Evolutionary conservation across 2,888 invertebrate genomes (phyloP).

Genomic region (Gastracanthus pulcherrimus): DNA sequence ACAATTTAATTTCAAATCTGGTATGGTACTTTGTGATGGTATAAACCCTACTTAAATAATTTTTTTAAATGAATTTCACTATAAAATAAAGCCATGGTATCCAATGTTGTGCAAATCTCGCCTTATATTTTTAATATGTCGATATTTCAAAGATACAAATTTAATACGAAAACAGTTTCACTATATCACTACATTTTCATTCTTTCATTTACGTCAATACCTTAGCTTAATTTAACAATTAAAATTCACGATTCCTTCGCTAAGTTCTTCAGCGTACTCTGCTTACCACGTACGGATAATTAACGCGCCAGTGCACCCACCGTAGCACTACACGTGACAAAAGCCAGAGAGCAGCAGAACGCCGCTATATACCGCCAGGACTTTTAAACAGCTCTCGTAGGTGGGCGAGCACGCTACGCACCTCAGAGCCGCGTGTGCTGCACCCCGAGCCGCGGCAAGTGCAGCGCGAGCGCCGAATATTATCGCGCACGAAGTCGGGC

Average conservation of each 20-base stretch:
- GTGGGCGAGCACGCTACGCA: not conserved
- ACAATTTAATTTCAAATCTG: too few relatives aligned
- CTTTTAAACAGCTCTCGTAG: not conserved
- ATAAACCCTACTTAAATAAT: too few relatives aligned
- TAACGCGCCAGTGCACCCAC: not conserved
- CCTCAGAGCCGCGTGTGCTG: not conserved
- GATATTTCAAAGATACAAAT: too few relatives aligned
- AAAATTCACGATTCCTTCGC: not conserved
- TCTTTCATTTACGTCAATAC: too few relatives aligned
- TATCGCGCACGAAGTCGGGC: slow-evolving; percentile 2
- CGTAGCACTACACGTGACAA: not conserved
- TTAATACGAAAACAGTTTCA: too few relatives aligned
- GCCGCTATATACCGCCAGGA: not conserved
- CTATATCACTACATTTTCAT: too few relatives aligned
- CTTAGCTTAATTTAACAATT: not conserved
- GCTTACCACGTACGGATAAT: not conserved
- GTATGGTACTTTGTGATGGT: too few relatives aligned
- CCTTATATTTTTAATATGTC: too few relatives aligned
- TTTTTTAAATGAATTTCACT: too few relatives aligned
- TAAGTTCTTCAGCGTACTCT: not conserved
- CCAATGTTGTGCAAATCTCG: too few relatives aligned
- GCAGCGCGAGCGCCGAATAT: slow-evolving; percentile 15
- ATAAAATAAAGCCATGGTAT: too few relatives aligned
- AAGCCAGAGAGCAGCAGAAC: not conserved
- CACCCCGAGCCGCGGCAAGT: not conserved